phyloP scores from a whole-genome alignment of 2,113 vertebrate genomes.

The Conger conger region DNA sequence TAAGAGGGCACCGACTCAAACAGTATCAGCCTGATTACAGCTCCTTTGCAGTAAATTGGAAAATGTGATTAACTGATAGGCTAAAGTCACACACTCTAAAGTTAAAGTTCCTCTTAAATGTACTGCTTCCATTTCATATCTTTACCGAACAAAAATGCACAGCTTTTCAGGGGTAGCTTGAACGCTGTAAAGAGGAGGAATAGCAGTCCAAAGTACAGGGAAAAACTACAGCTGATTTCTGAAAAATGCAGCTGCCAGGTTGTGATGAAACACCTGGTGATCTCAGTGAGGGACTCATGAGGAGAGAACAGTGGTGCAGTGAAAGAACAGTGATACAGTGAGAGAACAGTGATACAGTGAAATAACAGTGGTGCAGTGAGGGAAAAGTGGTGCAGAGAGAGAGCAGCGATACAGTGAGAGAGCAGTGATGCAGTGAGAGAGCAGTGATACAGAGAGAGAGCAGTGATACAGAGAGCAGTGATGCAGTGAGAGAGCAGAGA shows the following conservation, averaged over 20 bases:
- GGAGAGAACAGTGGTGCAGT: constrained; percentile 17
- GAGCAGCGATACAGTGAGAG: background rate
- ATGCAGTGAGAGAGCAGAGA: too few species aligned
- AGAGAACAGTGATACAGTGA: background rate
- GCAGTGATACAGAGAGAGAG: too few species aligned
- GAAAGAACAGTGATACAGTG: background rate
- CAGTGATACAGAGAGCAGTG: too few species aligned
- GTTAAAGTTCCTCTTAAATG: background rate
- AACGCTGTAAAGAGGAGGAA: background rate
- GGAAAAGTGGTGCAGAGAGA: background rate
- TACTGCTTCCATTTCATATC: background rate
- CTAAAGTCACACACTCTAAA: background rate
- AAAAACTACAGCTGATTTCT: background rate
- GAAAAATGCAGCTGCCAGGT: too few species aligned
- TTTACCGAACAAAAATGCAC: background rate
- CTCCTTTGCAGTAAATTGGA: background rate
- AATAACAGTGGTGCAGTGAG: background rate
- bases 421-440: background rate
- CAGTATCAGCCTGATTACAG: background rate
- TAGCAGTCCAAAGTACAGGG: background rate
- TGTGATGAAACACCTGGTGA: constrained; percentile 24
- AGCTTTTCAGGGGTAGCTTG: background rate
- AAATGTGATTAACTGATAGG: background rate
- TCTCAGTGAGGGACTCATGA: constrained; percentile 28
- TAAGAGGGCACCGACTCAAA: background rate